phyloP scores from a whole-genome alignment of 2,888 invertebrate species.

The Troides aeacus region DNA sequence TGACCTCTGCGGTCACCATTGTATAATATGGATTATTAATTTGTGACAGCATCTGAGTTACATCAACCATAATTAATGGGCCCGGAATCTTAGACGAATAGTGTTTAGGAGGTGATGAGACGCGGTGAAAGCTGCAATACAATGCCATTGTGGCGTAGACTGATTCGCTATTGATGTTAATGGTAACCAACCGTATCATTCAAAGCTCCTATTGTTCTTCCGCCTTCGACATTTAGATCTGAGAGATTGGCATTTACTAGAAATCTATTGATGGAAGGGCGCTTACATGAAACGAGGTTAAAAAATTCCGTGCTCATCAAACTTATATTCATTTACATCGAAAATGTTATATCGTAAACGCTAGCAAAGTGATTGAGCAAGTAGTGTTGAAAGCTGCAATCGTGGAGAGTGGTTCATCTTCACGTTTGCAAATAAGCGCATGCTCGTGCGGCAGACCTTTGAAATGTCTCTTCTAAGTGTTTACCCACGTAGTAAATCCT shows the following conservation, averaged over 20 bases:
- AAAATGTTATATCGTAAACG: conserved; percentile 25
- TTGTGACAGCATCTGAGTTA: conserved; percentile 41
- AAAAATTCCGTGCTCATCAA: conserved; percentile 33
- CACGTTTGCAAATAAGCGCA: conserved; percentile 36
- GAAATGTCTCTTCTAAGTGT: background rate
- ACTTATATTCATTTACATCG: conserved; percentile 29
- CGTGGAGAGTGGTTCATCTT: conserved; percentile 32
- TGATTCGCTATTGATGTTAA: conserved; percentile 59
- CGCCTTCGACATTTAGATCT: conserved; percentile 45
- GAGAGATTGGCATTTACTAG: conserved; percentile 38
- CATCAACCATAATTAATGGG: conserved; percentile 49
- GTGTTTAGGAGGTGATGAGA: conserved; percentile 45
- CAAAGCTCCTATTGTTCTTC: conserved; percentile 58
- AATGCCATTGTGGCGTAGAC: conserved; percentile 66
- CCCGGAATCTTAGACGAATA: conserved; percentile 57
- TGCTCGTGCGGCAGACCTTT: background rate
- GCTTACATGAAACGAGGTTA: conserved; percentile 25
- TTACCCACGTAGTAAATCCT: background rate
- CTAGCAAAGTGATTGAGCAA: conserved; percentile 20
- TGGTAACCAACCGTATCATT: conserved; percentile 56
- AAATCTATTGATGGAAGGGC: conserved; percentile 28
- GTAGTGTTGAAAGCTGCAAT: conserved; percentile 32
- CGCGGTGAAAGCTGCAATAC: conserved; percentile 57
- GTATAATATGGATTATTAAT: conserved; percentile 25
- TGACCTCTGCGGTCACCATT: too few relatives aligned